phyloP scores from a whole-genome alignment of 2,113 vertebrate genomes.

The Lepus americanus region DNA sequence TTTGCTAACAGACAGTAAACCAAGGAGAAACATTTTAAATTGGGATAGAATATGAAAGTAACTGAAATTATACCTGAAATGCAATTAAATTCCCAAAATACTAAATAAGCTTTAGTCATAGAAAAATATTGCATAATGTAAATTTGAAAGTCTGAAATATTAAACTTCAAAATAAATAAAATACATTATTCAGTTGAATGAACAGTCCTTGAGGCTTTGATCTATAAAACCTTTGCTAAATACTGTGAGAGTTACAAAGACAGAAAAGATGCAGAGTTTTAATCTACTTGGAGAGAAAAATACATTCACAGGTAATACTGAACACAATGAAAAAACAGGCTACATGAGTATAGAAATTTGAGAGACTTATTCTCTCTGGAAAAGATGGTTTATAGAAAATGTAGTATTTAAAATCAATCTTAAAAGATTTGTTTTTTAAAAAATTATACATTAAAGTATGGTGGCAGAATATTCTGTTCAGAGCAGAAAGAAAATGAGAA shows the following conservation, averaged over 20 bases:
- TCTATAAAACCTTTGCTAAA: neutral
- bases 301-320: neutral
- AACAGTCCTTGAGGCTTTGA: neutral
- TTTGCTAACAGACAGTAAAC: neutral
- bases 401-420: neutral
- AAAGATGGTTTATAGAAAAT: neutral
- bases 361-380: neutral
- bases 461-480: neutral
- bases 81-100: slow-evolving; percentile 2
- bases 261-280: neutral
- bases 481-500: neutral
- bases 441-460: neutral
- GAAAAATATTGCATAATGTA: slow-evolving; percentile 6
- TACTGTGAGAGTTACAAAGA: neutral
- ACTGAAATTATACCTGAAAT: slow-evolving; percentile 25
- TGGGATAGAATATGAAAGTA: neutral
- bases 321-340: neutral
- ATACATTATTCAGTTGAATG: neutral
- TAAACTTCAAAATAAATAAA: neutral
- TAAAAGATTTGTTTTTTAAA: neutral
- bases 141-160: neutral
- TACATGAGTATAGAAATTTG: neutral
- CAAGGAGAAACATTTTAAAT: slow-evolving; percentile 37
- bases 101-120: neutral
- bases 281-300: slow-evolving; percentile 6